phyloP scores from a whole-genome alignment of 2,797 vertebrate species.

The Lerista edwardsae region DNA sequence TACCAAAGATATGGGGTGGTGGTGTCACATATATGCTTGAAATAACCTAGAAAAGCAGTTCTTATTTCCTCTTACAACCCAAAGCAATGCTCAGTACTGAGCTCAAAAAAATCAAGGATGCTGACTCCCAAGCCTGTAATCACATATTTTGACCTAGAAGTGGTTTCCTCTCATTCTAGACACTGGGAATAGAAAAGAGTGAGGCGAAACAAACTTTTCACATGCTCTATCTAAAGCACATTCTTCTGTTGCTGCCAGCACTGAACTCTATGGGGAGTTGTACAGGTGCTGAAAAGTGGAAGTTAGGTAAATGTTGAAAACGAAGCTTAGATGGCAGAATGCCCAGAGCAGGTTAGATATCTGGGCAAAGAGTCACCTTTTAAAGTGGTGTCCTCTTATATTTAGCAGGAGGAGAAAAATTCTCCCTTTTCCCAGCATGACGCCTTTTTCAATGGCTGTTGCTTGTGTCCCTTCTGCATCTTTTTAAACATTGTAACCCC shows the following conservation, averaged over 20 bases:
- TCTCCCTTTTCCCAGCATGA: too few species aligned
- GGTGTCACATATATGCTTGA: not conserved
- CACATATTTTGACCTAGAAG: not conserved
- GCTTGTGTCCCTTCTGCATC: too few species aligned
- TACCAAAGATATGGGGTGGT: not conserved
- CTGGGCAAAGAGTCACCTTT: too few species aligned
- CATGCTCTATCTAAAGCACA: not conserved
- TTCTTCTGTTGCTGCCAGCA: not conserved
- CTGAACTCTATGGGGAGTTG: not conserved
- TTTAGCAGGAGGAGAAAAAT: too few species aligned
- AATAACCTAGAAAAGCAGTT: not conserved
- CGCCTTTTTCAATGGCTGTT: too few species aligned
- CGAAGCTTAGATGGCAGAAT: not conserved
- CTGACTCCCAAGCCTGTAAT: not conserved
- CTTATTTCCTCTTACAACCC: not conserved
- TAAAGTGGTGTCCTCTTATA: too few species aligned
- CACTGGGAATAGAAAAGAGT: not conserved
- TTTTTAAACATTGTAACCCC: too few species aligned
- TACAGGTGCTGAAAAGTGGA: not conserved
- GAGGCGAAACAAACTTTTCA: not conserved
- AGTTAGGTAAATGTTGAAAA: too few species aligned
- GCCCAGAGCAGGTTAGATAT: not conserved
- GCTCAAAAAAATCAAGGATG: not conserved
- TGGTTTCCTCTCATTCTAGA: not conserved
- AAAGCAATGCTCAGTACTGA: not conserved